phyloP scores from a whole-genome alignment of 2,113 vertebrate species.

The Xenus cinereus region DNA sequence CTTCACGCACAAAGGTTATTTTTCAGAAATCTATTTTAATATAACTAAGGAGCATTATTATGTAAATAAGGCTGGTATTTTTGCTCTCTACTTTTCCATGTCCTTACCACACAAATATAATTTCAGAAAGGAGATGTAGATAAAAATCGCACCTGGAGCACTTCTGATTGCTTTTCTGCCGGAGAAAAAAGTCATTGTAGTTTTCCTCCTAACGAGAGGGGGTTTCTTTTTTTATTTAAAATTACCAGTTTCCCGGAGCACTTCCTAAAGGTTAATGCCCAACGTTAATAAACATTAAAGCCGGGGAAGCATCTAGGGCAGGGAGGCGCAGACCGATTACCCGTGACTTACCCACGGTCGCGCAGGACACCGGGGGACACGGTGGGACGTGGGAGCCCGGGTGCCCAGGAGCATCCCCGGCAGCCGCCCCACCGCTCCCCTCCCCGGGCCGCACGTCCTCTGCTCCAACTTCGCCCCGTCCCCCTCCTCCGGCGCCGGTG shows the following conservation, averaged over 20 bases:
- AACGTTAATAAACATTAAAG: not conserved
- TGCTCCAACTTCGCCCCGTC: not conserved
- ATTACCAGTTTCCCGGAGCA: not conserved
- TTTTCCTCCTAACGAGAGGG: not conserved
- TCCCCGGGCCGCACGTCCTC: not conserved
- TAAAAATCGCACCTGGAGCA: not conserved
- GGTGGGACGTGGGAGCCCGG: not conserved
- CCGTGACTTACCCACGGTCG: not conserved
- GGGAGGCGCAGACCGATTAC: accelerated
- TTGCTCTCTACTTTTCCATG: not conserved
- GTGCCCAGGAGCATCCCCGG: not conserved
- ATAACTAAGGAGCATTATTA: not conserved
- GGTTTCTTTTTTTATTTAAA: too few species aligned
- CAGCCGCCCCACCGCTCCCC: not conserved
- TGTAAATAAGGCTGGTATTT: not conserved
- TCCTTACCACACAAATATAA: not conserved
- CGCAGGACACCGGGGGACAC: not conserved
- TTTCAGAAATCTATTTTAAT: not conserved
- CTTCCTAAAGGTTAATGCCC: not conserved
- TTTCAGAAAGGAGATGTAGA: not conserved
- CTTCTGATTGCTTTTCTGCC: not conserved
- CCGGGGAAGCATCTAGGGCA: not conserved
- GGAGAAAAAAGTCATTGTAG: not conserved
- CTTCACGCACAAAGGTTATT: not conserved
- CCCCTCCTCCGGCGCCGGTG: not conserved